These are phyloP conservation scores for Platycnemis pennipes DNA, from an alignment of 2,888 invertebrate species.

Conservation along the genomic window DNA sequence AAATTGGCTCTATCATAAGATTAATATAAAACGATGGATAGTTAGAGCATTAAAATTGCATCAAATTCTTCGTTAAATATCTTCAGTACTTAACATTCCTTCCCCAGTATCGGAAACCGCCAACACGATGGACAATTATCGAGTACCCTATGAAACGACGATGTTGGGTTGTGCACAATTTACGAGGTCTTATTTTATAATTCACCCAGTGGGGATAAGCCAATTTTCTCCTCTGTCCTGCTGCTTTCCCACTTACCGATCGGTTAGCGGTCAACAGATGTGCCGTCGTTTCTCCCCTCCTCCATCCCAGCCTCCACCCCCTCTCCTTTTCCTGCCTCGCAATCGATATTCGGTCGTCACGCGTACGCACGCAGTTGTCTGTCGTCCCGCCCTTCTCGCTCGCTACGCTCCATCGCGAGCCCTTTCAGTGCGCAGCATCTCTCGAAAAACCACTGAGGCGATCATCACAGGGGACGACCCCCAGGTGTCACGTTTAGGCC, in stretches of 20 bases:
- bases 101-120: too few relatives aligned
- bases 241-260: not conserved
- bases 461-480: not conserved
- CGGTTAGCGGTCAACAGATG: not conserved
- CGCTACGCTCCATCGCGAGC: not conserved
- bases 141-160: too few relatives aligned
- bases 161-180: too few relatives aligned
- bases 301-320: not conserved
- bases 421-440: not conserved
- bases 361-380: not conserved
- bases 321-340: not conserved
- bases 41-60: too few relatives aligned
- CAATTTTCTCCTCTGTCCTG: not conserved
- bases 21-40: too few relatives aligned
- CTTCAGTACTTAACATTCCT: too few relatives aligned
- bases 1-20: too few relatives aligned
- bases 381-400: not conserved
- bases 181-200: too few relatives aligned
- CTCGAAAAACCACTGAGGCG: not conserved
- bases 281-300: not conserved
- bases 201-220: not conserved
- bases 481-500: not conserved
- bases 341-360: conserved; percentile 12
- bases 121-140: too few relatives aligned
- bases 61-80: too few relatives aligned